Base-by-base conservation (phyloP, 64 coral and sea anemone genomes). In the Cladopsammia gracilis region DNA sequence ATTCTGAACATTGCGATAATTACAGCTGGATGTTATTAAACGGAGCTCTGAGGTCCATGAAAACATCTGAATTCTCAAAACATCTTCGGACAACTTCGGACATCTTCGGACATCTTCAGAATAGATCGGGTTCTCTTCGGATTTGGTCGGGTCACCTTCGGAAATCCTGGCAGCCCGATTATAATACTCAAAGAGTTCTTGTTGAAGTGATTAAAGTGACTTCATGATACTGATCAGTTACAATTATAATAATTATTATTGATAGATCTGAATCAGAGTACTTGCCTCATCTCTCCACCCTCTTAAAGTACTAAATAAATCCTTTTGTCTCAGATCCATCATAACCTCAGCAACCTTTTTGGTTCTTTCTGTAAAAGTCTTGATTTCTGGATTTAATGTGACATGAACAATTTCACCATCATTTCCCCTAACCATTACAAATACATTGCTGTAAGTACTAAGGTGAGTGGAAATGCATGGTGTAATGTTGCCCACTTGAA, bases 261-360 rank as follows among this genome's bases (percentile, higher is more conserved):
- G 34, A 34, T 34, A 34, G 0, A 34, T 34, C 34, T 34, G 34
- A 34, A 34, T 34, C 34, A 34, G 34, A 34, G 12, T 75, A 26
- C 48, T 62, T 90, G 85, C 95, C 95, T 96, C 95, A 87, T 96
- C 62, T 96, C 95, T 96, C 95, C 91, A 96, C 62, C 95, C 95
- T 72, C 73, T 70, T 8, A 96, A 52, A 25, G 95, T 64, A 5
- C 58, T 64, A 73, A 96, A 93, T 44, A 90, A 34, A 70, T 93
- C 87, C 20, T 90, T 93, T 72, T 68, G 25, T 77, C 95, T 90
- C 56, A 96, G 93, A 44, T 93, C 87, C 64, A 90, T 62, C 80
- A 96, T 83, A 26, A 96, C 95, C 70, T 96, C 95, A 65, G 66
- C 87, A 50, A 96, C 42, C 34, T 89, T 93, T 52, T 70, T 62